A percentile compares a stretch with the other conserved stretches of the same genome.
Conservation (phyloP, 1,140 invertebrate genomes). For the Saccostrea echinata region DNA sequence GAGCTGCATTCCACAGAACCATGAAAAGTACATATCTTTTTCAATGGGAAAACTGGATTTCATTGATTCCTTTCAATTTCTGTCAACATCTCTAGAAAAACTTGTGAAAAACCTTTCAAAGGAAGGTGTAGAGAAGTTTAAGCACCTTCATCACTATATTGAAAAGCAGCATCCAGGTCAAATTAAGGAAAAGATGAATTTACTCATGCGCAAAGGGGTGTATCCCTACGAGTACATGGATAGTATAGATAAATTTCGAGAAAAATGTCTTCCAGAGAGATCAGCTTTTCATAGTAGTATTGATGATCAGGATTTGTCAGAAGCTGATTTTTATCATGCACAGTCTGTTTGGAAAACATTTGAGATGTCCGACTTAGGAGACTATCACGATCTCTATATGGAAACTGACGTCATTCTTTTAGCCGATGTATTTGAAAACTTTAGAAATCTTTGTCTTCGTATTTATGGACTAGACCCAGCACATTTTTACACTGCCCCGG, state of each 20-base stretch:
- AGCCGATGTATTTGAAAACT: constrained; percentile 46
- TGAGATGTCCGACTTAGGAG: neutral
- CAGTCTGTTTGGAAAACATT: constrained; percentile 12
- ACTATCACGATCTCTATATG: constrained; percentile 33
- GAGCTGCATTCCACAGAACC: constrained; percentile 48
- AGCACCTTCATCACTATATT: neutral
- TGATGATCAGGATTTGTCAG: neutral
- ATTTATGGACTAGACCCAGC: constrained; percentile 20
- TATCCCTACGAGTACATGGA: constrained; percentile 33
- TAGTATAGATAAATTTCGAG: neutral
- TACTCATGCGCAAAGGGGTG: constrained; percentile 38
- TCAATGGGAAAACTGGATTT: constrained; percentile 51
- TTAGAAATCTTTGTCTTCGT: neutral
- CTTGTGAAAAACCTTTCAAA: neutral
- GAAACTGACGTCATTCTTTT: constrained; percentile 28
- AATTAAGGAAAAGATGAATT: neutral
- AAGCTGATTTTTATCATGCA: constrained; percentile 7
- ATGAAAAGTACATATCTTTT: constrained; percentile 49
- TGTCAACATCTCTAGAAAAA: constrained; percentile 47
- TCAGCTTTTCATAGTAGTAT: neutral
- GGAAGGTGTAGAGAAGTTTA: constrained; percentile 26
- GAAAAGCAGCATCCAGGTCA: neutral
- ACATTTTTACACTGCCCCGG: constrained; percentile 38
- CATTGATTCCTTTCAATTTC: constrained; percentile 51
- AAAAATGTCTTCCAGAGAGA: neutral